Base-by-base conservation (phyloP, 2,113 vertebrate species). In the Paratilapia polleni region DNA sequence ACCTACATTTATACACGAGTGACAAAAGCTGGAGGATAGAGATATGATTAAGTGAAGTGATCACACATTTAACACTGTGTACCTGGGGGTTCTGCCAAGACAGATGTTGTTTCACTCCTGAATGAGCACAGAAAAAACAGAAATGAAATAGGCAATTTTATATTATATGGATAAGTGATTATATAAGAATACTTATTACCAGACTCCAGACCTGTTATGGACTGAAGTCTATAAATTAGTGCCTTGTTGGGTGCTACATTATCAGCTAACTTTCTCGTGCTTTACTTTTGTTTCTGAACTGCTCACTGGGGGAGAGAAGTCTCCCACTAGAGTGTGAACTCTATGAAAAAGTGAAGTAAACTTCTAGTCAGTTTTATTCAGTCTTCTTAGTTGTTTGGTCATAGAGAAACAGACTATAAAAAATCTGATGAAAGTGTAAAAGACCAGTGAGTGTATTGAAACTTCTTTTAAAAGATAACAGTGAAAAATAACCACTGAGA, bases 1-100 rank as follows among this genome's bases (percentile, higher is more conserved):
- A 63, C 80, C 49, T 52, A 80, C 12, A 0, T 60, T 82, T 10
- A 2, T 13, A 74, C 73, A 82, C 76, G 64, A 62, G 59, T 7
- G n/a, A 62, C 77, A 80, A 74, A 86, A 86, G 76, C 87, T 74
- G 82, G 75, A 73, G 78, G 66, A 75, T 34, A 54, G 58, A 63
- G 78, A 34, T 57, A 38, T 77, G 62, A 87, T 73, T 24, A 63
- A 84, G 78, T 77, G 62, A 20, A 34, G 64, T 66, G 54, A 82
- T 88, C 47, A 52, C 78, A 66, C 52, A 10, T 38, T 83, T 81
- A 68, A 84, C 79, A 68, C 62, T 11, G 0, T n/a, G 12, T 28
- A 49, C 47, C 83, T 63, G 74, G 68, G n/a, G 73, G 59, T 54
- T 68, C 43, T 8, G 31, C 57, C 24, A 2, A 61, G 28, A 73